A percentile compares a stretch with the other conserved stretches of the same genome.
These are phyloP conservation scores for Anneissia japonica DNA, from an alignment of 35 echinoderm and acorn worm species.

Conservation along the genomic window DNA sequence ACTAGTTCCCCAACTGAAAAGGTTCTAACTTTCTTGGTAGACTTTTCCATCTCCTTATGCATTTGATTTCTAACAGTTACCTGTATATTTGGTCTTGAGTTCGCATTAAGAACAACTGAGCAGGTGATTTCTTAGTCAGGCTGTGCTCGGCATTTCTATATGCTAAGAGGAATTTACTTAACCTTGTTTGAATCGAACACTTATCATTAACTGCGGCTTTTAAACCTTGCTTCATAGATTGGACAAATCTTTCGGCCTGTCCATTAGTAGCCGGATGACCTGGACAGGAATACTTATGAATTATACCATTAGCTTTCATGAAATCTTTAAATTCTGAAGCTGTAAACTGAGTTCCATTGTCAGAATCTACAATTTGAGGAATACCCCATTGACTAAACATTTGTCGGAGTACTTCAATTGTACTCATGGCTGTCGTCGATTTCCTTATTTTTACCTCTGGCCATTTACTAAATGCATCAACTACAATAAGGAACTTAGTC, in stretches of 20 bases:
- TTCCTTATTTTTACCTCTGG: conserved; percentile 49
- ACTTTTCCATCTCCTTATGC: background rate
- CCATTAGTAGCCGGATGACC: conserved; percentile 41
- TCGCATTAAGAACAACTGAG: conserved; percentile 13
- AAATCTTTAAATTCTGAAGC: conserved; percentile 43
- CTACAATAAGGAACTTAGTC: conserved; percentile 40
- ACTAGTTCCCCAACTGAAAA: background rate
- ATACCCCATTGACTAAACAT: conserved; percentile 35
- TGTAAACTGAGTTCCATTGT: conserved; percentile 56
- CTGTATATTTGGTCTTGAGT: background rate
- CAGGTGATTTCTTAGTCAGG: conserved; percentile 8
- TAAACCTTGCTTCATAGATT: conserved; percentile 38
- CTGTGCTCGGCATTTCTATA: conserved; percentile 16
- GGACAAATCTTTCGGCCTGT: conserved; percentile 33
- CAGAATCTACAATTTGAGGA: conserved; percentile 46
- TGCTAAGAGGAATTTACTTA: conserved; percentile 9
- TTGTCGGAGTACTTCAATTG: conserved; percentile 19
- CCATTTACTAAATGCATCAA: conserved; percentile 47
- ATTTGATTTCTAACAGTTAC: conserved; percentile 16
- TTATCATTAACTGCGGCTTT: conserved; percentile 3
- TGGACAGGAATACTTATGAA: conserved; percentile 9
- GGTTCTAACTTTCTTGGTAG: background rate
- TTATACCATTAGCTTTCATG: conserved; percentile 36
- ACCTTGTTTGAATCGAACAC: background rate
- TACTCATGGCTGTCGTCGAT: conserved; percentile 12